Percentiles rank a stretch among this genome's conserved stretches.
Evolutionary conservation across 1,140 invertebrate genomes (phyloP).

Genomic region (Brachionus manjavacas): DNA sequence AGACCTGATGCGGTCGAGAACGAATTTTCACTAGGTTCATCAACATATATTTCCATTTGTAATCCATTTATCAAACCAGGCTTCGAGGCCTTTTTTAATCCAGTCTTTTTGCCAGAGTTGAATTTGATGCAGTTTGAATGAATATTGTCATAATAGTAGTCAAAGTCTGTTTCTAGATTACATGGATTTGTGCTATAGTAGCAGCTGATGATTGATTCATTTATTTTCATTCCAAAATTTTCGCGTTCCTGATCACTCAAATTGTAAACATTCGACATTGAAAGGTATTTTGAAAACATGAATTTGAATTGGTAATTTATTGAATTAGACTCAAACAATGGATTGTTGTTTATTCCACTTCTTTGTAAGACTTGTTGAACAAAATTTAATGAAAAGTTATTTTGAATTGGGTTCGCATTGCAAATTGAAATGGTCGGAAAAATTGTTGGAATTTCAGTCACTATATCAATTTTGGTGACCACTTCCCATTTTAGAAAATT

Average conservation of each 20-base stretch:
- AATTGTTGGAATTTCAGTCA: neutral
- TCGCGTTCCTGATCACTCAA: neutral
- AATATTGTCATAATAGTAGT: neutral
- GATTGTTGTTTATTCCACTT: neutral
- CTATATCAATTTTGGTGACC: constrained; percentile 10
- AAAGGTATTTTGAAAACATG: neutral
- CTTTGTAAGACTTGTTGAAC: neutral
- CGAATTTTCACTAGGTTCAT: neutral
- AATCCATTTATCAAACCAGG: neutral
- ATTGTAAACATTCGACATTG: neutral
- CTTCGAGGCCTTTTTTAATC: neutral
- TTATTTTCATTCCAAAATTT: neutral
- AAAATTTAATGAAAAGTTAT: neutral
- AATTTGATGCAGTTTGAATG: constrained; percentile 7
- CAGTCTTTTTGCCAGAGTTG: neutral
- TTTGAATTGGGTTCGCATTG: neutral
- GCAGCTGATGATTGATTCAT: constrained; percentile 3
- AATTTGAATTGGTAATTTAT: neutral
- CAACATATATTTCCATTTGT: neutral
- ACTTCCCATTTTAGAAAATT: neutral
- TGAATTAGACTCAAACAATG: neutral
- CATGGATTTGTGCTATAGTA: neutral
- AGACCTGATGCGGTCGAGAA: neutral
- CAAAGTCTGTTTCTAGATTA: neutral
- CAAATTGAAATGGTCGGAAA: constrained; percentile 30